Base-by-base conservation (phyloP, 92 coral and sea anemone genomes). In the Isaurus tuberculatus region DNA sequence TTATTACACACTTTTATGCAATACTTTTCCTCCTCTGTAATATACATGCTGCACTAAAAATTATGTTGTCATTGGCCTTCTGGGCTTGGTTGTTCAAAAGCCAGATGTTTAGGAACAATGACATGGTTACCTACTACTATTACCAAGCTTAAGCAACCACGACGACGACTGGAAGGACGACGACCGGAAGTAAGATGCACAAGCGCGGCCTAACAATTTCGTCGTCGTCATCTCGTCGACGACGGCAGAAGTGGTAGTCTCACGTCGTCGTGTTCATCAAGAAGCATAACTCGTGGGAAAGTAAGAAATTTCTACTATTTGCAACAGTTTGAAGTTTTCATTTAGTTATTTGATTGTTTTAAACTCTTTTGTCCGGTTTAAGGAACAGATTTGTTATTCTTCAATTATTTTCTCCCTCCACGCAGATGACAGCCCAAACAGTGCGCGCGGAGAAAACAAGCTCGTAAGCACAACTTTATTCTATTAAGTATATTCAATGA, bases 211-310 rank as follows among this genome's bases (percentile, higher is more conserved):
- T 20, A 32, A 63, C n/a, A 79, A 79, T 79, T 22, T 32, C 32
- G 84, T 63, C 32, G 84, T 63, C 84, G 72, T 63, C 72, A 23
- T 33, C 53, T 60, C 58, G 84, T 61, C 73, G 73, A 79, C 73
- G 73, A 79, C 36, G 69, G 46, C 71, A 61, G 58, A 79, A 61
- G 72, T 46, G 53, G 29, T 36, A 57, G 73, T 79, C 49, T 60
- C 57, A 79, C 84, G 73, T 79, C 84, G 84, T 79, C 58, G 84
- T 79, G 48, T 33, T 61, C 72, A 27, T 37, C 36, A 67, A 48
- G 17, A 79, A 36, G 51, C 27, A 60, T 20, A 40, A 19, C 83
- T 36, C 83, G 14, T 61, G 32, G 6, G 13, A 61, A 26, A 23
- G 68, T 61, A 61, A 25, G 32, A 61, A 23, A 20, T 61, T 61